Evolutionary conservation across 2,888 invertebrate genomes (phyloP), one percentile per base, ranked within the genome.

Genomic region (Tetrapedia diversipes): DNA sequence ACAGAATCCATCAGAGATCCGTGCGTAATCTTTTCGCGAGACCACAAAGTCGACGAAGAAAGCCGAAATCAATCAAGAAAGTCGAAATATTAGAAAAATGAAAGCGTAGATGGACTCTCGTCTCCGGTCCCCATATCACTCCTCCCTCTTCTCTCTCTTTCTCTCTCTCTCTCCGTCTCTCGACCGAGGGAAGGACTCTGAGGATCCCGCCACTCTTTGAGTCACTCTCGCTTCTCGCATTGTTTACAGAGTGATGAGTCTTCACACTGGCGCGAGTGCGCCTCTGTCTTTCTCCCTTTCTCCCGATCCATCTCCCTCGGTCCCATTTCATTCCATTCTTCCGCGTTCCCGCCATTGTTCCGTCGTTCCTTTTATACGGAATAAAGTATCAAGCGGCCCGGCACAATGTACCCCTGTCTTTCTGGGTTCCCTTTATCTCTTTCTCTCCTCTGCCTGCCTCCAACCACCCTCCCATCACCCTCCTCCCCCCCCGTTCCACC

Each of bases 211-310:
- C 82, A 84, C 85, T 87, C 89, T 90, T 89, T 89, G 88, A 89
- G 88, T 89, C 87, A 87, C 86, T 89, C 88, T 87, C 86, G 87
- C 85, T 87, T 87, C 80, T 81, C 80, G 89, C 90, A 90, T 91
- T 91, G 91, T 91, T 91, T 91, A 91, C 90, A 89, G 90, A 91
- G 90, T 89, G 91, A 91, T 91, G 91, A 91, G 90, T 90, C 90
- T 90, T 91, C 89, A 87, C 90, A 90, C 90, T 88, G 88, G 84
- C 83, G 81, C 81, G 85, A 85, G 85, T 82, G 81, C 79, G 76
- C 82, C 82, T 82, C 80, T 77, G 77, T 83, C 79, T 76, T 69
- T 80, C 79, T 78, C 79, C 73, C 80, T 79, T 81, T 84, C 81
- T 76, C 79, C 54, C 81, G 75, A 78, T 84, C 81, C 77, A 83